Evolutionary conservation across 2,797 vertebrate species (phyloP).

Genomic region (Triplophysa bombifrons): DNA sequence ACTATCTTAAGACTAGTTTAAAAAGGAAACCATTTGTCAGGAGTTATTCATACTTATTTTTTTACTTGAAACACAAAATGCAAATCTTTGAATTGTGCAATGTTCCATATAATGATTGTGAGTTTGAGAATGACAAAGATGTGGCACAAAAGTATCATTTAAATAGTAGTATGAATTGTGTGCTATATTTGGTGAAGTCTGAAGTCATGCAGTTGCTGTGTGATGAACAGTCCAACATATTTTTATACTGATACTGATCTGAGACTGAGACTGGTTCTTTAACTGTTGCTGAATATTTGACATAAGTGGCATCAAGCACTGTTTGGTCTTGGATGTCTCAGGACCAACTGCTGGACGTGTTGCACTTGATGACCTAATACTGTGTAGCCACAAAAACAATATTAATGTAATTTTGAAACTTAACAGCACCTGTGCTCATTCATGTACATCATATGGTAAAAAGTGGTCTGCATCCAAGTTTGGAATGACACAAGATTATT

Average conservation of each 20-base stretch:
- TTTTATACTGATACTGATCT: no score
- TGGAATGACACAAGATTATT: no score
- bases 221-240: not conserved
- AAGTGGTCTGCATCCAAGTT: no score
- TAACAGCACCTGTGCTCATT: not conserved
- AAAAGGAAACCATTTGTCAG: not conserved
- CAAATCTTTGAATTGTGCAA: not conserved
- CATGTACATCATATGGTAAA: not conserved
- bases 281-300: not conserved
- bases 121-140: constrained; percentile 4
- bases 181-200: constrained; percentile 2
- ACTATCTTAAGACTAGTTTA: not conserved
- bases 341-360: not conserved
- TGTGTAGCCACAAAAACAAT: not conserved
- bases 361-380: not conserved
- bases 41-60: not conserved
- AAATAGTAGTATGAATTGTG: not conserved
- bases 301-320: not conserved
- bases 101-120: not conserved
- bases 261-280: no score
- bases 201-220: not conserved
- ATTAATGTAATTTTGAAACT: not conserved
- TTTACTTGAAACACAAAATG: no score
- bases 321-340: not conserved
- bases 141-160: not conserved